Percentiles rank a stretch among this genome's conserved stretches.
phyloP scores from a whole-genome alignment of 37 sponge, comb jelly and placozoan species.

The Petrosia ficiformis region DNA sequence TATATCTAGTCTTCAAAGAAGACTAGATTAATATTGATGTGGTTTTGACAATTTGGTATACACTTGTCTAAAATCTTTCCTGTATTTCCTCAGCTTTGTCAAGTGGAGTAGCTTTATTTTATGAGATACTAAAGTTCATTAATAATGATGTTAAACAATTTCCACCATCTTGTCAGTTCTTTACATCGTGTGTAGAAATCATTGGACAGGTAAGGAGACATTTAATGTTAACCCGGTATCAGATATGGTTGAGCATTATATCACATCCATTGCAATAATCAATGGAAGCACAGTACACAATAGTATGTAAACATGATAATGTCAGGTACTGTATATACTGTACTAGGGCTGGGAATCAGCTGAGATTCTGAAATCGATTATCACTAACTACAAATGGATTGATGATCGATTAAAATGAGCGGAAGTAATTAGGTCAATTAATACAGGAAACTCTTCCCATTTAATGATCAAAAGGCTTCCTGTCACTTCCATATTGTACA shows the following conservation, averaged over 20 bases:
- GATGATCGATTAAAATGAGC: too few relatives aligned
- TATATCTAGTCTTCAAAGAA: not conserved
- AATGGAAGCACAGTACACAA: constrained; percentile 9
- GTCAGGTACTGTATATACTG: too few relatives aligned
- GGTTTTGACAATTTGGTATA: not conserved
- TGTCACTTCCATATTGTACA: too few relatives aligned
- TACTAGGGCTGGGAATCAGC: too few relatives aligned
- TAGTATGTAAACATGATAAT: too few relatives aligned
- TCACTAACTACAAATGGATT: too few relatives aligned
- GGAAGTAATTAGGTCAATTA: too few relatives aligned
- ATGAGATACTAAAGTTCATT: constrained; percentile 63
- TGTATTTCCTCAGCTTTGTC: not conserved
- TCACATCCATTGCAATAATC: not conserved
- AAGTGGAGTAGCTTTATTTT: constrained; percentile 70
- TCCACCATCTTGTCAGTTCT: constrained; percentile 85
- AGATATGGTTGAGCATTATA: too few relatives aligned
- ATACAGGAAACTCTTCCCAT: too few relatives aligned
- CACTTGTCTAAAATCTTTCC: not conserved
- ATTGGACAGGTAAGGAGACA: constrained; percentile 72
- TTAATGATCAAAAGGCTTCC: too few relatives aligned
- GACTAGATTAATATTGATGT: not conserved
- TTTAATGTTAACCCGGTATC: not conserved
- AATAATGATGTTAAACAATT: constrained; percentile 47
- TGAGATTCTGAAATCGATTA: too few relatives aligned
- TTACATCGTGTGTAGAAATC: constrained; percentile 67